Conservation (phyloP, 1,140 invertebrate genomes). For the Bombus affinis region DNA sequence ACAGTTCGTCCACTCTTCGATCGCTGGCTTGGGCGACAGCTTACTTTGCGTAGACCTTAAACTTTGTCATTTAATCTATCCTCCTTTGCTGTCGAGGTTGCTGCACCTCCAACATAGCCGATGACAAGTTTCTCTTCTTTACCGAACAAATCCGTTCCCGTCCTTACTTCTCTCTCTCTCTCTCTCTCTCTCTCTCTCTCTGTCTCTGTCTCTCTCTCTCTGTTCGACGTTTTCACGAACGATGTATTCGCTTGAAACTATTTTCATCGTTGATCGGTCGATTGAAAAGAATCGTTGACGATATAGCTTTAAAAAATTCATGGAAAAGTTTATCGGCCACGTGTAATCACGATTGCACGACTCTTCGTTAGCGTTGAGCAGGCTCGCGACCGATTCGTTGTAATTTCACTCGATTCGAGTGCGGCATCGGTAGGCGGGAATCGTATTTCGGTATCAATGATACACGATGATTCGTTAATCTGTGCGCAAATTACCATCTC, state of each 20-base stretch:
- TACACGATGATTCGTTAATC: slow-evolving; percentile 49
- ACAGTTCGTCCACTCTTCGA: slow-evolving; percentile 33
- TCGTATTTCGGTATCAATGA: slow-evolving; percentile 50
- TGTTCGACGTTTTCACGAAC: neutral
- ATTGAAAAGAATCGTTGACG: neutral
- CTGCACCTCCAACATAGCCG: slow-evolving; percentile 15
- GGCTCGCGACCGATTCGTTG: slow-evolving; percentile 33
- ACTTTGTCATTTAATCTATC: slow-evolving; percentile 66
- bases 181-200: neutral
- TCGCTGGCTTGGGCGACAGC: slow-evolving; percentile 52
- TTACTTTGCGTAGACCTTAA: slow-evolving; percentile 72
- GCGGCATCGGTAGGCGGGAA: neutral
- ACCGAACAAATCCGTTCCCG: neutral
- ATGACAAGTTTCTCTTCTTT: slow-evolving; percentile 33
- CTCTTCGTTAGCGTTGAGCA: slow-evolving; percentile 54
- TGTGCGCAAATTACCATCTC: neutral
- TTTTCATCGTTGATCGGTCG: neutral
- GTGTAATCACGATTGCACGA: slow-evolving; percentile 34
- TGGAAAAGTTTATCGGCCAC: slow-evolving; percentile 17
- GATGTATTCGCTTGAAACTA: neutral
- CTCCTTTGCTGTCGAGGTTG: neutral
- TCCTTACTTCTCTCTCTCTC: neutral
- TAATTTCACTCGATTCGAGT: slow-evolving; percentile 44
- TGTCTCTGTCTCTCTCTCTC: neutral
- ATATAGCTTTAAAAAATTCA: slow-evolving; percentile 31